A percentile compares a stretch with the other conserved stretches of the same genome.
phyloP scores from a whole-genome alignment of 2,797 vertebrate species.

The Pampus argenteus region DNA sequence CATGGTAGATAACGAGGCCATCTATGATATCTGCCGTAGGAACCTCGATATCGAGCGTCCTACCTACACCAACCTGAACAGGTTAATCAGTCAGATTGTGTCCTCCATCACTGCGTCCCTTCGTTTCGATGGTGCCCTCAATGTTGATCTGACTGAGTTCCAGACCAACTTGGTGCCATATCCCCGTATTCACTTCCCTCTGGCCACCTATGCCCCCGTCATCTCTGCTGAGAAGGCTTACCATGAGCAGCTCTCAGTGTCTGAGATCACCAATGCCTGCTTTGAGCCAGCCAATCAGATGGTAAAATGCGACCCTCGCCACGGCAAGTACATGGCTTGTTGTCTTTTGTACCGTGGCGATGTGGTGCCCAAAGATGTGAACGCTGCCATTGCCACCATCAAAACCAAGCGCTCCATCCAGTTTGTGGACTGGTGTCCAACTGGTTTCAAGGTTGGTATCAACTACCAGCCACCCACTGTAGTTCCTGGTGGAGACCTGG shows the following conservation, averaged over 20 bases:
- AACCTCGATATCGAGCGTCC: constrained; percentile 79
- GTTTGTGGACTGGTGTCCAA: constrained; percentile 91
- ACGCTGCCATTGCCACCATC: constrained; percentile 88
- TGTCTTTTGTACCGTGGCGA: constrained; percentile 86
- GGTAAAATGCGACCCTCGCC: constrained; percentile 83
- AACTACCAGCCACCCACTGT: constrained; percentile 91
- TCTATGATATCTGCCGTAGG: constrained; percentile 72
- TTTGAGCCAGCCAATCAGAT: constrained; percentile 83
- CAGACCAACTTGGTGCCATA: constrained; percentile 89
- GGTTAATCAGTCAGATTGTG: constrained; percentile 86
- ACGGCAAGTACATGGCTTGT: constrained; percentile 84
- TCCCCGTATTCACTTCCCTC: constrained; percentile 82
- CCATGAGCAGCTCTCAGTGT: constrained; percentile 79
- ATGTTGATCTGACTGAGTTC: constrained; percentile 89
- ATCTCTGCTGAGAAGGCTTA: constrained; percentile 81
- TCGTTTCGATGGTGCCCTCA: constrained; percentile 87
- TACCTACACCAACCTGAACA: constrained; percentile 87
- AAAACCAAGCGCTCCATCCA: constrained; percentile 89
- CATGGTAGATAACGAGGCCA: constrained; percentile 75
- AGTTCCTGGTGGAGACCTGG: constrained; percentile 89
- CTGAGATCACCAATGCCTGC: constrained; percentile 82
- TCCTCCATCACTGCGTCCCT: constrained; percentile 87
- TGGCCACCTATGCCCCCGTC: constrained; percentile 79
- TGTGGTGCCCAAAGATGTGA: constrained; percentile 90
- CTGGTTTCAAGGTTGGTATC: constrained; percentile 90